Base-by-base conservation (phyloP, 1,140 invertebrate genomes). In the Glossosoma conforme region DNA sequence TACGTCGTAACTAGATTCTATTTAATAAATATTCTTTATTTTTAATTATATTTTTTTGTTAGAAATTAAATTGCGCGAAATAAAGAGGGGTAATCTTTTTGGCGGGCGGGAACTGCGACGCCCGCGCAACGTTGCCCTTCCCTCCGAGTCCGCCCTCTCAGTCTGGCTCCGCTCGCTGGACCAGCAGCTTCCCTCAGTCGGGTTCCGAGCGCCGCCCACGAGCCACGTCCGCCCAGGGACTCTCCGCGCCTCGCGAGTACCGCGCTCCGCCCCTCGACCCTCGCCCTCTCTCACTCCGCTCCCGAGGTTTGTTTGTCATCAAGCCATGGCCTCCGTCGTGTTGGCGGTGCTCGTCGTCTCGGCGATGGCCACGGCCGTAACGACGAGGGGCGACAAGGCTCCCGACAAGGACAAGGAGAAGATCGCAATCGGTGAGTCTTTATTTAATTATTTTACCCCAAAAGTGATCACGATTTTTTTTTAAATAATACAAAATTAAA, bases 371-470 rank as follows among this genome's bases (percentile, higher is more conserved):
- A 28, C 37, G 3, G 24, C 50, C 41, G 40, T 57, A 36, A 50
- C 50, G 6, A 48, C 46, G 2, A n/a, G n/a, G n/a, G n/a, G n/a
- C n/a, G n/a, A n/a, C n/a, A n/a, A n/a, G n/a, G n/a, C n/a, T n/a
- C n/a, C n/a, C n/a, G n/a, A n/a, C n/a, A n/a, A n/a, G n/a, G n/a
- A n/a, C n/a, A n/a, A n/a, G 8, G 55, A 57, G 32, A 57, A 57
- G 44, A 57, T 57, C 24, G 40, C 55, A 8, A 40, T 57, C n/a
- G 55, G 55, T 57, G 36, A 57, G 55, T 46, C 11, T 13, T 17
- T 25, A 8, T 36, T 22, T 44, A 33, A 15, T 3, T 33, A 13
- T 33, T 33, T 33, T 33, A 28, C n/a, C 25, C 32, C n/a, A 3
- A 33, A 4, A 11, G 32, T 28, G 32, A 33, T 11, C 32, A 33